Percentiles rank a stretch among this genome's conserved stretches.
phyloP scores from a whole-genome alignment of 2,797 vertebrate species.

The Gymnoscopelus microlampas region DNA sequence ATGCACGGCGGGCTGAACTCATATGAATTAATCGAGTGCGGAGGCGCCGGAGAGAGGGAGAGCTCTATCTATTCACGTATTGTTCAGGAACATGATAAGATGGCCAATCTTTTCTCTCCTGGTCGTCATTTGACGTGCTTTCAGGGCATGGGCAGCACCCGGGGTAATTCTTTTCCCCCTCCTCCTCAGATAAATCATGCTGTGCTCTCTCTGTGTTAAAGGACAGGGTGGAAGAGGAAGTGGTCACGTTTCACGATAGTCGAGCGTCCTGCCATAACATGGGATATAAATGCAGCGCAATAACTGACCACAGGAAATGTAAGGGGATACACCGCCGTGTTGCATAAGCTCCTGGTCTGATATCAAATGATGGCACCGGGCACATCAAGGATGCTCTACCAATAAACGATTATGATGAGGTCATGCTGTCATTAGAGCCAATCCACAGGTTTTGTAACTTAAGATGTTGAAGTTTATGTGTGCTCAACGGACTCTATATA shows the following conservation, averaged over 20 bases:
- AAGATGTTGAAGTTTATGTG: too few relatives aligned
- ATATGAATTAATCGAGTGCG: slow-evolving; percentile 75
- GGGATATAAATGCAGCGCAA: slow-evolving; percentile 45
- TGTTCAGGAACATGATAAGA: slow-evolving; percentile 55
- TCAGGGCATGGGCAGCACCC: slow-evolving; percentile 36
- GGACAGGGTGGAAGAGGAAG: slow-evolving; percentile 44
- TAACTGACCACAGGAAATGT: slow-evolving; percentile 48
- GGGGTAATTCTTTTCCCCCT: slow-evolving; percentile 44
- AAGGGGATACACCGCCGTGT: slow-evolving; percentile 43
- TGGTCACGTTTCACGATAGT: slow-evolving; percentile 48
- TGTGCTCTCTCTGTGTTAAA: slow-evolving; percentile 52
- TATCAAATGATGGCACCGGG: slow-evolving; percentile 37
- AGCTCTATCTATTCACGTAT: slow-evolving; percentile 61
- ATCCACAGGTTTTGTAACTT: too few relatives aligned
- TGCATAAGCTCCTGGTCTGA: slow-evolving; percentile 14
- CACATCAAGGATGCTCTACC: slow-evolving; percentile 1
- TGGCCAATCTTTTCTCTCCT: slow-evolving; percentile 45
- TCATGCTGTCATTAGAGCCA: too few relatives aligned
- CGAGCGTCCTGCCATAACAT: slow-evolving; percentile 52
- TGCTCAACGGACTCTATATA: too few relatives aligned
- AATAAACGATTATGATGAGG: slow-evolving; percentile 2
- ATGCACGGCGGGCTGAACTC: slow-evolving; percentile 71
- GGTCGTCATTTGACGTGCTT: slow-evolving; percentile 43
- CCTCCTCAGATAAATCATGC: slow-evolving; percentile 47
- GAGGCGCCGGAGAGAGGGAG: slow-evolving; percentile 59